Evolutionary conservation across 1,140 invertebrate genomes (phyloP).

Genomic region (Calycopis cecrops): DNA sequence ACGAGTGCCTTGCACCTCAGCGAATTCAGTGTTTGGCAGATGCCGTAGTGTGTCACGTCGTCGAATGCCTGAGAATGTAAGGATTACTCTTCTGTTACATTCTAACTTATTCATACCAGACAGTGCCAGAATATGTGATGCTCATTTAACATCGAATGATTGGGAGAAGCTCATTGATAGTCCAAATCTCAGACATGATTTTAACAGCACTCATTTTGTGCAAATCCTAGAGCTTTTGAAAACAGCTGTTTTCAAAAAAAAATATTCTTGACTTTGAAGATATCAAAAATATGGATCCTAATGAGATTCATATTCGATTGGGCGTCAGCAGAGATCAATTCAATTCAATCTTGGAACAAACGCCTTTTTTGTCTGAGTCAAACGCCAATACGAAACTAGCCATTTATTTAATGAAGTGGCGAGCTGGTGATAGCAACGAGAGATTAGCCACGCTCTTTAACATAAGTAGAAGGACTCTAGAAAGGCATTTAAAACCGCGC

Average conservation of each 20-base stretch:
- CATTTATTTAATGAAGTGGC: conserved; percentile 11
- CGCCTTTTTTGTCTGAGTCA: conserved; percentile 1
- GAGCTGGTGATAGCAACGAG: conserved; percentile 4
- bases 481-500: background rate
- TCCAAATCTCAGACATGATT: conserved; percentile 1
- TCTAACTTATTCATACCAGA: background rate
- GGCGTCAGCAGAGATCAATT: background rate
- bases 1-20: background rate
- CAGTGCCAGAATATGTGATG: background rate
- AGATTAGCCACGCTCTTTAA: conserved; percentile 7
- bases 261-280: background rate
- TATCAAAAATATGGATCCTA: background rate
- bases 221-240: background rate
- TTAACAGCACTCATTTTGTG: conserved; percentile 5
- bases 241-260: conserved; percentile 2
- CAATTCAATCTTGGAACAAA: background rate
- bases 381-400: conserved; percentile 2
- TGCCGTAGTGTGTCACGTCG: background rate
- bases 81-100: background rate
- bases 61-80: background rate
- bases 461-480: conserved; percentile 7
- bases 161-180: conserved; percentile 5
- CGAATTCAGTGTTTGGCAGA: background rate
- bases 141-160: background rate
- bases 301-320: background rate